These are phyloP conservation scores for Fregata magnificens DNA, from an alignment of 2,113 vertebrate genomes.

Conservation along the genomic window DNA sequence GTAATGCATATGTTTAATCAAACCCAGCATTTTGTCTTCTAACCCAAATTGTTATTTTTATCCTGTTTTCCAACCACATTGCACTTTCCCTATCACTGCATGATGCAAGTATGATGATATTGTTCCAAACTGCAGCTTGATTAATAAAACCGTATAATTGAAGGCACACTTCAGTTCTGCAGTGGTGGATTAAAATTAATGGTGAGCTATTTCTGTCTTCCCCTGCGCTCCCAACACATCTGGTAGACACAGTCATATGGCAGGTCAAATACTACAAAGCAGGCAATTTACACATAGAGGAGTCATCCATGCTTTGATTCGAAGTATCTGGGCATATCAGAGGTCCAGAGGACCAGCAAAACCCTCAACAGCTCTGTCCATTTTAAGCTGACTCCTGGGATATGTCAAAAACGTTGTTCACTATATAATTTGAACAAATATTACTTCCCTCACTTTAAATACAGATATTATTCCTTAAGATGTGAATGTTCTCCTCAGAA, in stretches of 20 bases:
- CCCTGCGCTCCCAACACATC: not conserved
- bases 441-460: not conserved
- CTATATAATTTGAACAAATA: not conserved
- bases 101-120: not conserved
- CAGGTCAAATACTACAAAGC: not conserved
- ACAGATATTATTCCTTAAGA: not conserved
- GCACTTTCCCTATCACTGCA: not conserved
- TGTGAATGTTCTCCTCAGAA: not conserved
- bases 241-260: not conserved
- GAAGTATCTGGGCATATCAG: not conserved
- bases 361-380: not conserved
- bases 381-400: not conserved
- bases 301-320: not conserved
- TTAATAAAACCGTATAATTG: not conserved
- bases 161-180: not conserved
- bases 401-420: not conserved
- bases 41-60: not conserved
- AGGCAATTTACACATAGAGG: fast-evolving
- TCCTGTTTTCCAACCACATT: not conserved
- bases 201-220: not conserved
- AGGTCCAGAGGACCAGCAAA: not conserved
- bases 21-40: not conserved
- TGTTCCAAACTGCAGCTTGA: not conserved
- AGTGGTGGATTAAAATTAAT: not conserved
- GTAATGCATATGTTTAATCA: not conserved